Conservation (phyloP, 1,140 invertebrate species). For the Aphelenchoides avenae region DNA sequence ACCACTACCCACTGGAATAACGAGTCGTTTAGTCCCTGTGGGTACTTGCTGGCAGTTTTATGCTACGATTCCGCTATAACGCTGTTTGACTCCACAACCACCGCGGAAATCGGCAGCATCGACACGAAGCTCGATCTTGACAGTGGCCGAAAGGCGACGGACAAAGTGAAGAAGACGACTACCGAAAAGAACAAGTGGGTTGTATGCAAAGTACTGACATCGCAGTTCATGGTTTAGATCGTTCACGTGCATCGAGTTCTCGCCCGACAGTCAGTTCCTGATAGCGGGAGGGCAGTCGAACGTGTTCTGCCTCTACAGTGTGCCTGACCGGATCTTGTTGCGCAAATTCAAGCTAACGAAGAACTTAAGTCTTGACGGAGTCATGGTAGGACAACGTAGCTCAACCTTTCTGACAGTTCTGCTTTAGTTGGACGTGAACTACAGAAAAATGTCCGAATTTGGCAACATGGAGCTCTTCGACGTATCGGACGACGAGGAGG, state of each 20-base stretch:
- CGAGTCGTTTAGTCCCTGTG: slow-evolving; percentile 32
- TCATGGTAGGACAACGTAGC: too few relatives aligned
- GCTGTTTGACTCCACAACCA: slow-evolving; percentile 30
- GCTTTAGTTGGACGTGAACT: slow-evolving; percentile 33
- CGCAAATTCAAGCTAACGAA: slow-evolving; percentile 24
- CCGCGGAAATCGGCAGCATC: slow-evolving; percentile 31
- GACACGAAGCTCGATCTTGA: slow-evolving; percentile 45
- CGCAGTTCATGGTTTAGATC: slow-evolving; percentile 24
- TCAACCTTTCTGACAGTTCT: too few relatives aligned
- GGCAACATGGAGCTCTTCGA: slow-evolving; percentile 37
- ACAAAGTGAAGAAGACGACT: slow-evolving; percentile 36
- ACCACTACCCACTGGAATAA: too few relatives aligned
- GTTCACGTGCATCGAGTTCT: slow-evolving; percentile 43
- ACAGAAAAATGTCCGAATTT: slow-evolving; percentile 40
- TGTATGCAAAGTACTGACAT: too few relatives aligned
- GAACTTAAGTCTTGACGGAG: slow-evolving; percentile 41
- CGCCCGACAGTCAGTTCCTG: slow-evolving; percentile 31
- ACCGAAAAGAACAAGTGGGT: slow-evolving; percentile 41
- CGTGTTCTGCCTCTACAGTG: slow-evolving; percentile 39
- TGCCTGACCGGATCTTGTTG: slow-evolving; percentile 28
- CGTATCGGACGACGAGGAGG: slow-evolving; percentile 38
- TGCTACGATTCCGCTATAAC: slow-evolving; percentile 40
- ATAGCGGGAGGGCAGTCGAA: slow-evolving; percentile 46
- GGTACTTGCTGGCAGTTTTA: slow-evolving; percentile 35
- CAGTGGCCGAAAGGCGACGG: slow-evolving; percentile 18